A percentile compares a stretch with the other conserved stretches of the same genome.
Evolutionary conservation across 2,888 invertebrate species (phyloP).

Genomic region (Temnothorax ravouxi): DNA sequence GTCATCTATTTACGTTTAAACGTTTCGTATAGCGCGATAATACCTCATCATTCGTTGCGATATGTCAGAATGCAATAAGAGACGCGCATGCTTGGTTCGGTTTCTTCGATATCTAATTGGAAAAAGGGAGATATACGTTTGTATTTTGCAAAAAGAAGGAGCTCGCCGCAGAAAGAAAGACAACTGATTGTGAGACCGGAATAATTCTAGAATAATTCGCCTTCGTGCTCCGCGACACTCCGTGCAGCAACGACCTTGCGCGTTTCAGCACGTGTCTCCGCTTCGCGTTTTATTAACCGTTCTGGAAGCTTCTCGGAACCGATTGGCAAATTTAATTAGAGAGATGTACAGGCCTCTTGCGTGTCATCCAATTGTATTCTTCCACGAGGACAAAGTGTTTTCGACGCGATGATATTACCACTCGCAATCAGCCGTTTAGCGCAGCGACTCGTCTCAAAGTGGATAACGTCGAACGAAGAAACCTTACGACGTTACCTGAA

Average conservation of each 20-base stretch:
- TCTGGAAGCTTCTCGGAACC: constrained; percentile 41
- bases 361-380: constrained; percentile 43
- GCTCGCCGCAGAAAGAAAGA: background rate
- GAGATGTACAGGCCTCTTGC: background rate
- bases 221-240: background rate
- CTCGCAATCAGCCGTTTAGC: background rate
- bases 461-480: background rate
- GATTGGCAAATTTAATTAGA: constrained; percentile 48
- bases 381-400: constrained; percentile 24
- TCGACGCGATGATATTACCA: background rate
- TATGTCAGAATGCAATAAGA: background rate
- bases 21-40: constrained; percentile 12
- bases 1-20: constrained; percentile 34
- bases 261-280: constrained; percentile 7
- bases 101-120: background rate
- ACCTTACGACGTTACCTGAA: background rate
- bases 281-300: constrained; percentile 35
- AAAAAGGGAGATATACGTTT: background rate
- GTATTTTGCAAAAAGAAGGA: background rate
- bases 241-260: constrained; percentile 24
- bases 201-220: constrained; percentile 30
- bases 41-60: background rate
- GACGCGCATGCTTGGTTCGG: background rate
- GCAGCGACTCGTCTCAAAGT: constrained; percentile 8
- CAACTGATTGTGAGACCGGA: background rate